These are phyloP conservation scores for Pongo abelii DNA, from an alignment of 2,113 vertebrate genomes.

Conservation along the genomic window DNA sequence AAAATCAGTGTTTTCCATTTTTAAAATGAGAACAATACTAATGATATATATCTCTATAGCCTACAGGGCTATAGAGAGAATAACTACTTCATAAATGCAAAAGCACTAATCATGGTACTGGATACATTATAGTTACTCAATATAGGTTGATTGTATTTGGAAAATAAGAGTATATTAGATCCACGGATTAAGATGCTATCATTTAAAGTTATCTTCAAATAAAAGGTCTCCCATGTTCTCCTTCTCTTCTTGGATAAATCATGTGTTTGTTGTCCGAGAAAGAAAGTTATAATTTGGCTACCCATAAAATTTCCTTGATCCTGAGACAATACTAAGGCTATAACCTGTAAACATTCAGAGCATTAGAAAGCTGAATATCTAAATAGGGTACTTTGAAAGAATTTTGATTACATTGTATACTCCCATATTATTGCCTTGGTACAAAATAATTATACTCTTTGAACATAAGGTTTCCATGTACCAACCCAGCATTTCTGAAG, in stretches of 20 bases:
- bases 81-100: neutral
- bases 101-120: neutral
- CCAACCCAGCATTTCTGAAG: slow-evolving; percentile 40
- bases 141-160: slow-evolving; percentile 39
- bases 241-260: slow-evolving; percentile 58
- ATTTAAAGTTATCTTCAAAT: slow-evolving; percentile 57
- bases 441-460: slow-evolving; percentile 68
- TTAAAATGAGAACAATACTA: slow-evolving; percentile 5
- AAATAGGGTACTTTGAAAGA: slow-evolving; percentile 63
- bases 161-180: slow-evolving; percentile 19
- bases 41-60: neutral
- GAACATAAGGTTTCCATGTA: neutral
- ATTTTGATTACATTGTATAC: slow-evolving; percentile 62
- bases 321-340: slow-evolving; percentile 32
- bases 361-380: slow-evolving; percentile 58
- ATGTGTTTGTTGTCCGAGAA: slow-evolving; percentile 47
- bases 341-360: slow-evolving; percentile 37
- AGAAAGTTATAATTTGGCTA: slow-evolving; percentile 65
- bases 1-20: slow-evolving; percentile 9
- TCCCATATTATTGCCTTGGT: slow-evolving; percentile 35
- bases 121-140: neutral
- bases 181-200: slow-evolving; percentile 40
- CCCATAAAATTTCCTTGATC: slow-evolving; percentile 35
- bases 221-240: slow-evolving; percentile 40
- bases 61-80: neutral